These are phyloP conservation scores for Pempheris klunzingeri DNA, from an alignment of 2,797 vertebrate species.

Conservation along the genomic window DNA sequence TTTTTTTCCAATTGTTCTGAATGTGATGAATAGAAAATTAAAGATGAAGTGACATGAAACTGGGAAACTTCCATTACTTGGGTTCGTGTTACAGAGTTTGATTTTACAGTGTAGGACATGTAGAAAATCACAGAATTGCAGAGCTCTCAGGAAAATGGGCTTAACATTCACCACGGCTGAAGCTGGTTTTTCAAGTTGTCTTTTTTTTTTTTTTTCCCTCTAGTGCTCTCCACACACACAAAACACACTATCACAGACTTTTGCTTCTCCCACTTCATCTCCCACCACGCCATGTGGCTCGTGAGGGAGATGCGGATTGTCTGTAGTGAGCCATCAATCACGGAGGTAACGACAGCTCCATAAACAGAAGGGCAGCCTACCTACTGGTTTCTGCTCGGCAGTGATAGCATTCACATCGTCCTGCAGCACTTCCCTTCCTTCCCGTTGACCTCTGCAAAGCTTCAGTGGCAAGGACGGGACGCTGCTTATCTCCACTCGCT, in stretches of 20 bases:
- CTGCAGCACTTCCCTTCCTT: slow-evolving; percentile 74
- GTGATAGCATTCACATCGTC: slow-evolving; percentile 76
- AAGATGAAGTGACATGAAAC: not conserved
- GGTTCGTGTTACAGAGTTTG: not conserved
- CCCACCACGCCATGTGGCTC: slow-evolving; percentile 17
- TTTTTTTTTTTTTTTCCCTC: not conserved
- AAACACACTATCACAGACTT: slow-evolving; percentile 9
- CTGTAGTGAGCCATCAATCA: slow-evolving; percentile 72
- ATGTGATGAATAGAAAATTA: not conserved
- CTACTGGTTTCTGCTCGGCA: slow-evolving; percentile 60
- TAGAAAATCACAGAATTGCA: not conserved
- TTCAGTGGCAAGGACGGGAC: slow-evolving; percentile 60
- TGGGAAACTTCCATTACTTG: not conserved
- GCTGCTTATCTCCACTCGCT: slow-evolving; percentile 68
- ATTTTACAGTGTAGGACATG: not conserved
- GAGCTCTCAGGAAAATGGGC: not conserved
- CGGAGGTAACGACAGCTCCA: slow-evolving; percentile 53
- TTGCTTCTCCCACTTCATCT: slow-evolving; percentile 10
- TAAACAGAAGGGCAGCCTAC: slow-evolving; percentile 71
- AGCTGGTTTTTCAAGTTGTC: not conserved
- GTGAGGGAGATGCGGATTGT: slow-evolving; percentile 55
- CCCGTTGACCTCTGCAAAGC: slow-evolving; percentile 73
- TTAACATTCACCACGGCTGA: not conserved
- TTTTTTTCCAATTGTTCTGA: not conserved
- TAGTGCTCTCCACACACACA: not conserved